Conservation (phyloP, 2,888 invertebrate species). For the Drosophila bunnanda region DNA sequence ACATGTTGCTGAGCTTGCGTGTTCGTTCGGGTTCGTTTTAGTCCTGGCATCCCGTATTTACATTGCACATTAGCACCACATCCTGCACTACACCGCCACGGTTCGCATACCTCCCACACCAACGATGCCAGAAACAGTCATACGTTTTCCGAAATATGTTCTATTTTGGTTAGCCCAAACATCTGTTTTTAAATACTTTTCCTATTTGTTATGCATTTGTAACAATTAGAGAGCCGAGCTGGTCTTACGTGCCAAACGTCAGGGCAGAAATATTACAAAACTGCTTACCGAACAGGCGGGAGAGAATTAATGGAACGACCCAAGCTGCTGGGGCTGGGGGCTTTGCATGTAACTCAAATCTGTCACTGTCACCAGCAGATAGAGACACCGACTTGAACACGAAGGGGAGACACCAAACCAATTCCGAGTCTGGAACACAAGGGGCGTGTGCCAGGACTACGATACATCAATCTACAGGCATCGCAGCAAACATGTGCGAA, state of each 20-base stretch:
- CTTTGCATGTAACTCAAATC: constrained; percentile 36
- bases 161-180: neutral
- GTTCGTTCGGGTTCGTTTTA: neutral
- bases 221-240: neutral
- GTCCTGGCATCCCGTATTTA: constrained; percentile 12
- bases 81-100: constrained; percentile 4
- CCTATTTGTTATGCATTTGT: constrained; percentile 6
- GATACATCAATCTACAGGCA: constrained; percentile 28
- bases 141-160: neutral
- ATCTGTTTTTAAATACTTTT: constrained; percentile 3
- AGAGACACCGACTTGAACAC: constrained; percentile 19
- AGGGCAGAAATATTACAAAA: constrained; percentile 10
- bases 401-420: constrained; percentile 14
- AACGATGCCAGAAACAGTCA: neutral
- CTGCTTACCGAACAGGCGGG: constrained; percentile 6
- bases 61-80: constrained; percentile 13
- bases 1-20: constrained; percentile 68
- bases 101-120: neutral
- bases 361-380: constrained; percentile 42
- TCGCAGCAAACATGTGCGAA: constrained; percentile 25
- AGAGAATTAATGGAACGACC: constrained; percentile 1
- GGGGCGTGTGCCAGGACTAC: constrained; percentile 3
- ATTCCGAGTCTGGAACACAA: constrained; percentile 1
- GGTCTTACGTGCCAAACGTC: constrained; percentile 1
- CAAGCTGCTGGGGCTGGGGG: neutral